Base-by-base conservation (phyloP, 2,888 invertebrate species). In the Helleia helle region DNA sequence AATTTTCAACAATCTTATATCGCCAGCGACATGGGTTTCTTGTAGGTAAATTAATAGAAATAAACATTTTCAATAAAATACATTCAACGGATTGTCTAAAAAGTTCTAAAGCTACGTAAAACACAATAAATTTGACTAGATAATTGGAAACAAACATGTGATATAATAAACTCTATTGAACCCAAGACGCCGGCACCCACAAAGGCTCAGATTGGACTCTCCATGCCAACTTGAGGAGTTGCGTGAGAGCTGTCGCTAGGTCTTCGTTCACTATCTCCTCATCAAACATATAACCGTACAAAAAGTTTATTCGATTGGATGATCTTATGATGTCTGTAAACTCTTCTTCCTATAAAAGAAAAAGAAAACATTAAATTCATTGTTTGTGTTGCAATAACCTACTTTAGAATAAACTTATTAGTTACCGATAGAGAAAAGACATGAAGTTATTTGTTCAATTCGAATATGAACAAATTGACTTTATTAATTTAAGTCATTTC, bases 161-260 rank as follows among this genome's bases (percentile, higher is more conserved):
- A 15, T 11, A 9, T 6, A 27, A 26, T 15, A 29, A n/a, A 22
- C 18, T 38, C 76, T 89, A 94, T 87, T 94, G 94, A 54, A 95
- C 93, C 97, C 97, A 97, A 4, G 93, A 92, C 26, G 94, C 92
- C 18, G 99, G 98, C 26, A 97, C 97, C 98, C 98, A 99, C 9
- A 95, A 88, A 0, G 97, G 95, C 64, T 97, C 96, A 0, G 92
- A 92, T 77, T 98, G 97, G 17, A 97, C 90, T 55, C 91, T 88
- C 80, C 94, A 92, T 22, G 94, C 92, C 30, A 91, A 89, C 56
- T 90, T 89, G 41, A 95, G 87, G 12, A 99, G 87, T 60, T 94
- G 93, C 55, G 94, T 92, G 56, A 97, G 93, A 12, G 97, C 94
- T 43, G 88, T 87, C 1, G 93, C 89, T 44, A 99, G 81, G 61